These are phyloP conservation scores for Asteroscopus sphinx DNA, from an alignment of 2,888 invertebrate genomes.

Conservation along the genomic window DNA sequence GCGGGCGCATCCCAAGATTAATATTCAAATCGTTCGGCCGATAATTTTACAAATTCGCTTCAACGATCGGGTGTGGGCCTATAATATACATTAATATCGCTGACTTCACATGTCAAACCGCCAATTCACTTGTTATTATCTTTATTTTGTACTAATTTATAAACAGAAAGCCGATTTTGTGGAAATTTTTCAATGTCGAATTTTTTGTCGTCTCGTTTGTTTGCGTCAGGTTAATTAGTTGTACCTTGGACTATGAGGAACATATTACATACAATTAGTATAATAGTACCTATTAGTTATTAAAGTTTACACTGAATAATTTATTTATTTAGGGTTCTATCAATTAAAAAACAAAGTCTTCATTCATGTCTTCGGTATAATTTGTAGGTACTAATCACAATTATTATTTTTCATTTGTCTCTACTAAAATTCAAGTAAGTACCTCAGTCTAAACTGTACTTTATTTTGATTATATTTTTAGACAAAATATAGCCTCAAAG, in stretches of 20 bases:
- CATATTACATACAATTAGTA: constrained; percentile 9
- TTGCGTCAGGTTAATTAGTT: constrained; percentile 37
- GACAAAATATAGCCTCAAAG: too few relatives aligned
- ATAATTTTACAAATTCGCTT: constrained; percentile 87
- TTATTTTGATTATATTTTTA: too few relatives aligned
- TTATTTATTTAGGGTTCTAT: constrained; percentile 1
- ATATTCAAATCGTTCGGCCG: constrained; percentile 83
- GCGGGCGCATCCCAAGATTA: constrained; percentile 75
- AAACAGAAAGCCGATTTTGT: constrained; percentile 69
- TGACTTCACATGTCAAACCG: constrained; percentile 86
- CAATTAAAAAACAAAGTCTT: not conserved
- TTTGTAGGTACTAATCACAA: too few relatives aligned
- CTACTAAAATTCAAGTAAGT: too few relatives aligned
- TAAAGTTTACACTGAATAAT: constrained; percentile 1
- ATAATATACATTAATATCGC: constrained; percentile 87
- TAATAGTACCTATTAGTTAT: constrained; percentile 8
- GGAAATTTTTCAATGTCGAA: constrained; percentile 59
- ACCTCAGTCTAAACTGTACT: too few relatives aligned
- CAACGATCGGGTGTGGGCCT: constrained; percentile 83
- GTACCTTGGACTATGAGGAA: constrained; percentile 4
- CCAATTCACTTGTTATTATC: constrained; percentile 85
- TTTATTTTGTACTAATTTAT: constrained; percentile 87
- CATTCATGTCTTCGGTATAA: too few relatives aligned
- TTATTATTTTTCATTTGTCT: too few relatives aligned
- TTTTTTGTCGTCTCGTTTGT: constrained; percentile 37